These are phyloP conservation scores for Crotalus viridis DNA, from an alignment of 2,113 vertebrate genomes.

Conservation along the genomic window DNA sequence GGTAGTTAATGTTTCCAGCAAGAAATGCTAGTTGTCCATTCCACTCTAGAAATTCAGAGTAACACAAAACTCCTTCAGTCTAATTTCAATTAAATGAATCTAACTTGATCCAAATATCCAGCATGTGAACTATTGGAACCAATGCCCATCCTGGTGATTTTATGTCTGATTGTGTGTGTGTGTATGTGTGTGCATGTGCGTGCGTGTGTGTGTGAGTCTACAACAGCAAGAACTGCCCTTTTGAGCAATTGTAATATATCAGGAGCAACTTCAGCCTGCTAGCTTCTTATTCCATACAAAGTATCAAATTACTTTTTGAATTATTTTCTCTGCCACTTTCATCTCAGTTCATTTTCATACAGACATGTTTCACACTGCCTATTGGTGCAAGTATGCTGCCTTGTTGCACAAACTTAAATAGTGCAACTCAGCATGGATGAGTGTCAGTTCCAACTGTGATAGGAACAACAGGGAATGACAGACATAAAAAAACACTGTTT, in stretches of 20 bases:
- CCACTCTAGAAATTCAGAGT: slow-evolving; percentile 42
- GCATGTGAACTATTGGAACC: not conserved
- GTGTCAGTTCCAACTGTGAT: not conserved
- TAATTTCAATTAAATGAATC: not conserved
- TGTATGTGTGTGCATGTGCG: rapidly evolving
- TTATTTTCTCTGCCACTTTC: not conserved
- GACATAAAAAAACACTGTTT: not conserved
- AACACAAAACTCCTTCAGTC: not conserved
- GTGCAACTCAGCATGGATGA: not conserved
- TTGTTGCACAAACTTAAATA: not conserved
- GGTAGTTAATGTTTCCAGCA: slow-evolving; percentile 44
- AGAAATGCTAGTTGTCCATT: slow-evolving; percentile 40
- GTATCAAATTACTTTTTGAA: not conserved
- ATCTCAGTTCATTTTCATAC: not conserved
- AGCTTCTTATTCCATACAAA: not conserved
- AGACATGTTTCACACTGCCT: not conserved
- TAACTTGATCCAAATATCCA: not conserved
- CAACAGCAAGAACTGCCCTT: not conserved
- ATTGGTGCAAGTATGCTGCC: not conserved
- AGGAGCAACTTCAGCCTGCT: not conserved
- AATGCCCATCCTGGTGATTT: not conserved
- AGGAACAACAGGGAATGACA: not conserved
- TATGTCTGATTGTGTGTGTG: not conserved
- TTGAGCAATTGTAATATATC: not conserved
- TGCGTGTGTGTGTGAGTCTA: not conserved